Base-by-base conservation (phyloP, 2,113 vertebrate species). In the Blennius ocellaris region DNA sequence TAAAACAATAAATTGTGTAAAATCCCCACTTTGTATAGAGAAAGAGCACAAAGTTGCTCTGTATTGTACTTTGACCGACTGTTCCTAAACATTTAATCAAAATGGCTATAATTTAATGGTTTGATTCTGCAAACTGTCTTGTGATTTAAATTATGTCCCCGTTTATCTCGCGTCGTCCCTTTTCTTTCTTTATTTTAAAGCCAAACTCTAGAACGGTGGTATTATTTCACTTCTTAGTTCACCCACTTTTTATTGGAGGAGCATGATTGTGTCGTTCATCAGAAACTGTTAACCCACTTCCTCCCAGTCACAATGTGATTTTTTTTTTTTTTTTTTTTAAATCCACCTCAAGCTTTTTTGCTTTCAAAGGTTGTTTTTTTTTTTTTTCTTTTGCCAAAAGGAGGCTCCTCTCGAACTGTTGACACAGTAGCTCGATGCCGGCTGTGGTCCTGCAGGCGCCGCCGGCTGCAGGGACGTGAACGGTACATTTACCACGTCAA, bases 101-200 rank as follows among this genome's bases (percentile, higher is more conserved):
- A 90, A 90, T 93, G 90, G 76, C 81, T 89, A 72, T 92, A 81
- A 87, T 87, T 82, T 86, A 91, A 89, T 92, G 89, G 93, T 94
- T 94, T 94, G 93, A 91, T 94, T 94, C 90, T 94, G 83, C 93
- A 94, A 94, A 94, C 93, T 93, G 70, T 90, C 77, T 89, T 80
- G 86, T 80, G 59, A 66, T 77, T 85, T 62, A 5, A 11, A 47
- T 54, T 71, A 67, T 85, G 14, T 43, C 21, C 49, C 53, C 64
- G 6, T 50, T 56, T 60, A 44, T 7, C 50, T 66, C 49, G 51
- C 10, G 14, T 73, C 9, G 53, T 53, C 1, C 14, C 61, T 55
- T 47, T 17, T 65, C n/a, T n/a, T 58, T 44, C 9, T 48, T 53
- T 54, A 55, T 65, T 75, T 86, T 80, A 60, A 72, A 76, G 76